Conservation (phyloP, 2,113 vertebrate genomes). For the Noturus placidus region DNA sequence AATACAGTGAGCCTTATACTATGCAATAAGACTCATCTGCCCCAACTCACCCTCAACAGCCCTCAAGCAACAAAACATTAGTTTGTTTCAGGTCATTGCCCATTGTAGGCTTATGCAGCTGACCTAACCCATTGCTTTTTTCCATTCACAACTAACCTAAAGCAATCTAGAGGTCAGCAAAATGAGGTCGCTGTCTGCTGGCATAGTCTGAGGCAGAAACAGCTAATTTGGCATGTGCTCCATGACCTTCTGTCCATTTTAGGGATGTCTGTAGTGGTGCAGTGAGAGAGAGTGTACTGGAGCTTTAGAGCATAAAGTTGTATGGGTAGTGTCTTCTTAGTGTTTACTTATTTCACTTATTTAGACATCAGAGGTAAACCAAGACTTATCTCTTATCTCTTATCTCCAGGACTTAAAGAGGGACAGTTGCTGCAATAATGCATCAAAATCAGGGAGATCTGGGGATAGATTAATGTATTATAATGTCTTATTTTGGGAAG, state of each 20-base stretch:
- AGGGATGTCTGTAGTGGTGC: neutral
- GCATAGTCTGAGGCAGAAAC: conserved; percentile 48
- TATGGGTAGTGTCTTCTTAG: neutral
- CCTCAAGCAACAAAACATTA: conserved; percentile 51
- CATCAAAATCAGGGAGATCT: neutral
- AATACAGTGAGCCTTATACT: neutral
- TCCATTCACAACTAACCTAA: conserved; percentile 53
- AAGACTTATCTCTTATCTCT: neutral
- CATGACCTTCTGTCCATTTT: conserved; percentile 21
- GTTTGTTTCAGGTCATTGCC: conserved; percentile 69
- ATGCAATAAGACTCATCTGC: conserved; percentile 11
- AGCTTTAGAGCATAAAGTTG: neutral
- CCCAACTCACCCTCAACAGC: conserved; percentile 43
- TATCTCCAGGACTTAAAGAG: neutral
- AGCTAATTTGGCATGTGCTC: conserved; percentile 46
- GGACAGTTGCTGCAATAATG: neutral
- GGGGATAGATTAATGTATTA: neutral
- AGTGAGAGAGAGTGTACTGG: neutral
- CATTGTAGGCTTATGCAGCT: conserved; percentile 61
- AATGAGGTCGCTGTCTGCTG: conserved; percentile 40
- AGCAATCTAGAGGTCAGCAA: conserved; percentile 45
- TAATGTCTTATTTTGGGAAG: neutral
- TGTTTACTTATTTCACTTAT: no score
- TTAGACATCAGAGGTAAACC: neutral
- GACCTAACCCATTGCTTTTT: conserved; percentile 53